Percentiles rank a stretch among this genome's conserved stretches.
Evolutionary conservation across 2,888 invertebrate species (phyloP).

Genomic region (Apamea epomidion): DNA sequence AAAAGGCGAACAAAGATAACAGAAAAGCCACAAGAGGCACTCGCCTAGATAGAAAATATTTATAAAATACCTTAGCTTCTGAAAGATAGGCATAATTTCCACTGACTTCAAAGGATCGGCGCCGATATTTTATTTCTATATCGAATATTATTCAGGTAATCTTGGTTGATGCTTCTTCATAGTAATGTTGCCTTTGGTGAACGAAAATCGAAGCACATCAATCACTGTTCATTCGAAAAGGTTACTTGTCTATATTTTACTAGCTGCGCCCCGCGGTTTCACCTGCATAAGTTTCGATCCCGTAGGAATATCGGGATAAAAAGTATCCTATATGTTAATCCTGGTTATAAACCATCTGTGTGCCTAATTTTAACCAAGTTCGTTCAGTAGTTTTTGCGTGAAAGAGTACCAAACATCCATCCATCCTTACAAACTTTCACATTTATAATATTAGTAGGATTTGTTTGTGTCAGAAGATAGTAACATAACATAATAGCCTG

Average conservation of each 20-base stretch:
- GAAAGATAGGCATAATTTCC: constrained; percentile 34
- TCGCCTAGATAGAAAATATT: constrained; percentile 42
- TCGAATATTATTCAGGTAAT: constrained; percentile 24
- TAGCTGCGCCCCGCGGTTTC: no score
- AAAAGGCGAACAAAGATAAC: constrained; percentile 18
- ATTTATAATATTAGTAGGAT: neutral
- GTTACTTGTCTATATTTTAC: neutral
- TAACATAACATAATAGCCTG: neutral
- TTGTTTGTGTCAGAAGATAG: neutral
- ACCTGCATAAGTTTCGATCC: no score
- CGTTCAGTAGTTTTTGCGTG: no score
- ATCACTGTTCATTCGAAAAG: neutral
- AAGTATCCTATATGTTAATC: no score
- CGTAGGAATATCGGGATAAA: no score
- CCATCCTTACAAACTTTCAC: no score
- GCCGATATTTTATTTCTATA: constrained; percentile 40
- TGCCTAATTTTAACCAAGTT: no score
- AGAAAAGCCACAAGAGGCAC: constrained; percentile 32
- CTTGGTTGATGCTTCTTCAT: neutral
- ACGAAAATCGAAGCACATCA: constrained; percentile 1
- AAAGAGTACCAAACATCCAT: no score
- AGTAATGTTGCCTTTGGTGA: neutral
- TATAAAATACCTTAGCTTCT: constrained; percentile 36
- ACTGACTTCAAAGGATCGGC: constrained; percentile 45
- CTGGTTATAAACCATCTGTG: no score